Percentiles rank a stretch among this genome's conserved stretches.
phyloP scores from a whole-genome alignment of 2,888 invertebrate species.

The Augiades crinisus region DNA sequence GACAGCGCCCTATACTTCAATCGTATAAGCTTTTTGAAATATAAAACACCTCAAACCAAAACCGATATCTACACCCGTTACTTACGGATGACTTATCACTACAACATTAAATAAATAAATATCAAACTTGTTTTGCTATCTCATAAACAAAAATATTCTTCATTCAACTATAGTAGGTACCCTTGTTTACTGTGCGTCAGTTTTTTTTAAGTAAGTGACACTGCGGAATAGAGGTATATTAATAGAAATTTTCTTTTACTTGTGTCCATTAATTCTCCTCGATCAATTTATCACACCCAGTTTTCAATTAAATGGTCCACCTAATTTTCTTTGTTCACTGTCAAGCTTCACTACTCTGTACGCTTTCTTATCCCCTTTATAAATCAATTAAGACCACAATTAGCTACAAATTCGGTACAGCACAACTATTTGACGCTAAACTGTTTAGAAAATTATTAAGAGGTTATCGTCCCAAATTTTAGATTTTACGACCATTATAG shows the following conservation, averaged over 20 bases:
- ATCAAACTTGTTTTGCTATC: too few species aligned
- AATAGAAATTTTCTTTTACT: slow-evolving; percentile 7
- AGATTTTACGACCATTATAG: slow-evolving; percentile 4
- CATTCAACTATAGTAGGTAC: too few species aligned
- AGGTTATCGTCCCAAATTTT: slow-evolving; percentile 14
- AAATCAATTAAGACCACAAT: not conserved
- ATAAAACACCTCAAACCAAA: too few species aligned
- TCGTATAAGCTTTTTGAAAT: too few species aligned
- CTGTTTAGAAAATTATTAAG: not conserved
- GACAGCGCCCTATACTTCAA: too few species aligned
- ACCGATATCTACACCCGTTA: too few species aligned
- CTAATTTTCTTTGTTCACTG: not conserved
- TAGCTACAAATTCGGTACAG: not conserved
- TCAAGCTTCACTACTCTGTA: not conserved
- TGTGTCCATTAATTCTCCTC: slow-evolving; percentile 7
- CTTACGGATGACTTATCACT: too few species aligned
- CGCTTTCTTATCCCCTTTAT: slow-evolving; percentile 10
- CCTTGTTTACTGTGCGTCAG: too few species aligned
- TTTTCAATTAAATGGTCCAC: not conserved
- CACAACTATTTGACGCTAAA: not conserved
- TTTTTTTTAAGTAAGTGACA: too few species aligned
- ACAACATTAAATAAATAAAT: too few species aligned
- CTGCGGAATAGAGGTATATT: slow-evolving; percentile 2
- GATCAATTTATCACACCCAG: slow-evolving; percentile 14
- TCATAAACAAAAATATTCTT: too few species aligned